Evolutionary conservation across 35 echinoderm and acorn worm species (phyloP).

Genomic region (Stichopus chloronotus): DNA sequence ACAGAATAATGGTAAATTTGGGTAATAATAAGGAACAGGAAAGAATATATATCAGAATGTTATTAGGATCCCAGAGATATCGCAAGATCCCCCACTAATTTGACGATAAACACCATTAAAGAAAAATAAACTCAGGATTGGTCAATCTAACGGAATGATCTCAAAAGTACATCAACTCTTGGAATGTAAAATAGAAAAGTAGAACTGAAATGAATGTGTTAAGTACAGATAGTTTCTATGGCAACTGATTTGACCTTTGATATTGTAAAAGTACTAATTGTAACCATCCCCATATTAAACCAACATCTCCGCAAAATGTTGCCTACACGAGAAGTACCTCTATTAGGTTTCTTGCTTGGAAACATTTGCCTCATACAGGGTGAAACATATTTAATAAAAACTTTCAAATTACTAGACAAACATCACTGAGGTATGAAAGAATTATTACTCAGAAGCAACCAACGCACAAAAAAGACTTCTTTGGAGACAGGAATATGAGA

Average conservation of each 20-base stretch:
- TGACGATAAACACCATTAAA: neutral
- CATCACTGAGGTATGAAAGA: too few relatives aligned
- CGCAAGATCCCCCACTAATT: neutral
- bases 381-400: too few relatives aligned
- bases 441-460: too few relatives aligned
- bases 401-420: too few relatives aligned
- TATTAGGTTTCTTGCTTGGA: neutral
- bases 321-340: neutral
- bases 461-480: too few relatives aligned
- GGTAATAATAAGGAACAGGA: too few relatives aligned
- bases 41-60: too few relatives aligned
- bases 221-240: neutral
- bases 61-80: too few relatives aligned
- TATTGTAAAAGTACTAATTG: neutral
- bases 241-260: neutral
- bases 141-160: conserved; percentile 44
- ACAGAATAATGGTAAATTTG: too few relatives aligned
- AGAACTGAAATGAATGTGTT: neutral
- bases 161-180: conserved; percentile 8
- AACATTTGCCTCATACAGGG: too few relatives aligned
- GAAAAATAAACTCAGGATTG: conserved; percentile 16
- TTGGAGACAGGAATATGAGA: too few relatives aligned
- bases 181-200: neutral
- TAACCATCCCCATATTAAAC: neutral
- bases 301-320: neutral